These are phyloP conservation scores for Agelas oroides DNA, from an alignment of 37 sponge, comb jelly and placozoan species.

Conservation along the genomic window DNA sequence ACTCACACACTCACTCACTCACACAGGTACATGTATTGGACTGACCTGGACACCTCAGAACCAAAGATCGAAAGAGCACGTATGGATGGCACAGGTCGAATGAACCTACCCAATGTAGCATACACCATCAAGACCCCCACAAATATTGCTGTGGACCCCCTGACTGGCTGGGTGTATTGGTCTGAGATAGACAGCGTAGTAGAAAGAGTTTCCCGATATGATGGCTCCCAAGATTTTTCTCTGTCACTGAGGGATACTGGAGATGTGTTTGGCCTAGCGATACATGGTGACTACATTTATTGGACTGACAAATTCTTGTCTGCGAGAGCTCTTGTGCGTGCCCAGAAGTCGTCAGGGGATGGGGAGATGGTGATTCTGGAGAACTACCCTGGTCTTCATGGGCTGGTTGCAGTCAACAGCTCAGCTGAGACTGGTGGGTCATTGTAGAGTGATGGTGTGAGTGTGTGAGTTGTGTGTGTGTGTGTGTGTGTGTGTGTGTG, in stretches of 20 bases:
- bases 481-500: too few species aligned
- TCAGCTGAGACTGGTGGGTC: not conserved
- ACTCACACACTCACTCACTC: not conserved
- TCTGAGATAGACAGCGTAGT: not conserved
- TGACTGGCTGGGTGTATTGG: conserved; percentile 44
- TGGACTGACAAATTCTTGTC: conserved; percentile 36
- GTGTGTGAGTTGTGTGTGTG: too few species aligned
- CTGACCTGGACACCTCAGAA: not conserved
- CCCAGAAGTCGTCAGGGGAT: not conserved
- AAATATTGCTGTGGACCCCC: conserved; percentile 28
- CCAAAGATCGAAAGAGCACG: conserved; percentile 31
- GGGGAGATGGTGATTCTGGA: not conserved
- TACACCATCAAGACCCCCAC: not conserved
- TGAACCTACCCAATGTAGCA: not conserved
- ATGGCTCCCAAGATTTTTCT: not conserved
- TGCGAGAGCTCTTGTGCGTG: not conserved
- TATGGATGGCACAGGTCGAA: conserved; percentile 33
- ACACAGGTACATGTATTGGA: conserved; percentile 45
- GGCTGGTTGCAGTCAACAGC: conserved; percentile 31
- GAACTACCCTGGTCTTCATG: not conserved
- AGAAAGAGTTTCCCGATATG: too few species aligned
- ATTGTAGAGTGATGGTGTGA: too few species aligned
- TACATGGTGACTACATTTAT: conserved; percentile 45
- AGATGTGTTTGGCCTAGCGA: conserved; percentile 22
- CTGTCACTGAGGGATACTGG: not conserved